A percentile compares a stretch with the other conserved stretches of the same genome.
Conservation (phyloP, 2,888 invertebrate species). For the Colostygia pectinataria region DNA sequence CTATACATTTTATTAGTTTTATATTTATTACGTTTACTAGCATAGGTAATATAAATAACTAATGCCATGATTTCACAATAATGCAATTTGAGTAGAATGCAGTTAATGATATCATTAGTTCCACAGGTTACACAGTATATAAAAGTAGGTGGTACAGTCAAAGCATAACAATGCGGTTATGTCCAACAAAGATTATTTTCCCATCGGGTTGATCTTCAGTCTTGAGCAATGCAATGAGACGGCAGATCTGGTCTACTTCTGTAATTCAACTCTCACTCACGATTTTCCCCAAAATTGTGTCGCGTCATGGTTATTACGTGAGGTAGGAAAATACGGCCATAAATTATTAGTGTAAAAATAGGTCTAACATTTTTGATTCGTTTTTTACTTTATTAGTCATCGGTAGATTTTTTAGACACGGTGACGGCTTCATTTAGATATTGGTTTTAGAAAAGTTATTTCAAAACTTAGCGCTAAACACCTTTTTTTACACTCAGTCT, state of each 20-base stretch:
- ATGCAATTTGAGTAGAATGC: conserved; percentile 36
- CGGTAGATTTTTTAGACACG: neutral
- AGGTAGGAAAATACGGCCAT: conserved; percentile 11
- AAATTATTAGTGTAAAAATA: neutral
- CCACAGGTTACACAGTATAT: conserved; percentile 25
- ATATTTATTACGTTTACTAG: neutral
- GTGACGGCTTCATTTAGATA: no score
- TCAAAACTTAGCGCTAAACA: no score
- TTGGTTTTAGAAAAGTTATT: neutral
- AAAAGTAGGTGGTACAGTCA: conserved; percentile 28
- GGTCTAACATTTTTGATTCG: neutral
- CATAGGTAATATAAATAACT: neutral
- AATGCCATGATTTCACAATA: conserved; percentile 27
- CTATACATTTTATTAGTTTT: neutral
- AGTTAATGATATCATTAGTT: conserved; percentile 38
- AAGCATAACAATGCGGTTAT: conserved; percentile 44
- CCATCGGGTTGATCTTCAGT: conserved; percentile 11
- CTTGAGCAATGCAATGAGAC: conserved; percentile 47
- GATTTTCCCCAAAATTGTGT: conserved; percentile 36
- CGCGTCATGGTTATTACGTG: conserved; percentile 18
- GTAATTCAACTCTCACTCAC: conserved; percentile 44
- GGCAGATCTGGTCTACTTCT: conserved; percentile 42
- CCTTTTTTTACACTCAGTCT: no score
- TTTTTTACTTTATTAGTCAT: conserved; percentile 3
- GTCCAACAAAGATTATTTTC: conserved; percentile 25